Conservation (phyloP, 2,888 invertebrate genomes). For the Pogonocherus hispidulus region DNA sequence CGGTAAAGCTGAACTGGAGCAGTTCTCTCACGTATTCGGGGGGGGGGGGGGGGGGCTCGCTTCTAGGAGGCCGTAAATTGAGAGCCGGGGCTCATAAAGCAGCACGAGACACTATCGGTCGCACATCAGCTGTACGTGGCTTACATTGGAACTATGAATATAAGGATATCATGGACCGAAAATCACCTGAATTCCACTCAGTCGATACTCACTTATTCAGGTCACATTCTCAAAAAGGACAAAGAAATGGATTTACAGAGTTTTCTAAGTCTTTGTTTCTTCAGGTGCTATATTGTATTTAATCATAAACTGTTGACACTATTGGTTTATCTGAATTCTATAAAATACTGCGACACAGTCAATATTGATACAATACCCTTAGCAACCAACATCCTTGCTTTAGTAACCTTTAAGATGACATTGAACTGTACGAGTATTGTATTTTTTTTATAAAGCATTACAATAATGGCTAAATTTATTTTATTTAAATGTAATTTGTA, state of each 20-base stretch:
- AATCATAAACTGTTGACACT: slow-evolving; percentile 26
- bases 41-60: slow-evolving; percentile 57
- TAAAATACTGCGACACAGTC: no score
- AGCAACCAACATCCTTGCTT: no score
- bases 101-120: slow-evolving; percentile 67
- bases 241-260: slow-evolving; percentile 38
- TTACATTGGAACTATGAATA: slow-evolving; percentile 66
- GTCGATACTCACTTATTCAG: slow-evolving; percentile 42
- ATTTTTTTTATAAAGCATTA: no score
- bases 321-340: no score
- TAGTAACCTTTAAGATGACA: no score
- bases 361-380: no score
- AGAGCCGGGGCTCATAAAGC: slow-evolving; percentile 66
- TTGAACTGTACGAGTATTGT: no score
- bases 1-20: slow-evolving; percentile 58
- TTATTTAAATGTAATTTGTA: no score
- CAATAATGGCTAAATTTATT: no score
- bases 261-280: slow-evolving; percentile 39
- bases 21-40: slow-evolving; percentile 65
- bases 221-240: slow-evolving; percentile 44
- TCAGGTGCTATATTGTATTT: slow-evolving; percentile 31
- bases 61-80: slow-evolving; percentile 65
- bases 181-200: slow-evolving; percentile 40
- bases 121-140: slow-evolving; percentile 67
- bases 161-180: slow-evolving; percentile 49